Evolutionary conservation across 2,888 invertebrate genomes (phyloP), one percentile per base, ranked within the genome.

Genomic region (Epirrhoe tristata): DNA sequence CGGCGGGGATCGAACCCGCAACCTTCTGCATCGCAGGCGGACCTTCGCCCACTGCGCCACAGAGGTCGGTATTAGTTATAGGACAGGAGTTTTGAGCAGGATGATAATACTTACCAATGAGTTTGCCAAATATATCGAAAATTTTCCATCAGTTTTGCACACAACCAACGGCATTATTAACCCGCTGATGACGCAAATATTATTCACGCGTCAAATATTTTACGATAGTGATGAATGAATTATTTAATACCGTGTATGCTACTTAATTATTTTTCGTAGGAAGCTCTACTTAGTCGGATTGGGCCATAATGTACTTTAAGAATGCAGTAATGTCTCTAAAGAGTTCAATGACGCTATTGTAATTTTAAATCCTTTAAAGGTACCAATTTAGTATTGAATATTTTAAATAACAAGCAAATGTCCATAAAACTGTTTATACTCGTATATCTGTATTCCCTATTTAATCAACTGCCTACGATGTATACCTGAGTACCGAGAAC

Each of bases 91-190:
- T 34, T 0, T 34, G 43, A 43, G 12, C 12, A 43, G 10, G 43
- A 10, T 34, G 34, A n/a, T 43, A 34, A 7, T 7, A 34, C 24
- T 3, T 10, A 36, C 39, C 43, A 31, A 46, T 58, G 48, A 46
- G 14, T 48, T 48, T 58, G 58, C 59, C 59, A 59, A 59, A 1
- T 59, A 39, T 6, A 51, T 8, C 31, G 43, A 39, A 59, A 59
- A 51, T 43, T 51, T 58, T 58, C 51, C 36, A 58, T 36, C 17
- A 24, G 16, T 31, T 46, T 56, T n/a, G n/a, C n/a, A n/a, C n/a
- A 12, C 43, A 43, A 7, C 5, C 4, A 43, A 43, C 43, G 12
- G 7, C 34, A 34, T 4, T 10, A 43, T 7, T 43, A 12, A 43
- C n/a, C 12, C 12, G 34, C 43, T 1, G 43, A 43, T 43, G 43